Conservation (phyloP, 2,113 vertebrate species). For the Upupa epops region DNA sequence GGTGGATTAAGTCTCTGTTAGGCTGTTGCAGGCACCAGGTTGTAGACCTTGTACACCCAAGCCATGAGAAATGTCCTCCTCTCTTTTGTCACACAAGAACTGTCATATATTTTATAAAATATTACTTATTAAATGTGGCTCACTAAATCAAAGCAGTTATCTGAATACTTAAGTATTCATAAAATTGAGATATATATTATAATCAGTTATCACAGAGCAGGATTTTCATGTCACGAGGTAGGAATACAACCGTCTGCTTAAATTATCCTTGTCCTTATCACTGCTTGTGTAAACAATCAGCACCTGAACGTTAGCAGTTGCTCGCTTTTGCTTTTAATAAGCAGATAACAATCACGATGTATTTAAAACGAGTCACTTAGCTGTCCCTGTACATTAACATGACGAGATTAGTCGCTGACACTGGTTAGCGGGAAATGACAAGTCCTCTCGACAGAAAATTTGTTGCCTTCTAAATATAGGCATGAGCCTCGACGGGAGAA, state of each 20-base stretch:
- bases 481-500: slow-evolving; percentile 8
- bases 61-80: not conserved
- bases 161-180: not conserved
- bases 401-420: not conserved
- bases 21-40: too few species aligned
- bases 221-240: not conserved
- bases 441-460: not conserved
- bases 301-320: slow-evolving; percentile 1
- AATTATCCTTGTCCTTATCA: slow-evolving; percentile 12
- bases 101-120: not conserved
- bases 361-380: slow-evolving; percentile 43
- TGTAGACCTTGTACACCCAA: too few species aligned
- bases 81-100: not conserved
- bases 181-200: not conserved
- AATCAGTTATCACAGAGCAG: not conserved
- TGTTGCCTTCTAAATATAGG: not conserved
- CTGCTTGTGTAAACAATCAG: slow-evolving; percentile 1
- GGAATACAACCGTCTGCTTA: not conserved
- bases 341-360: not conserved
- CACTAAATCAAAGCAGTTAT: not conserved
- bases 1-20: not conserved
- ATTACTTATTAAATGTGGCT: not conserved
- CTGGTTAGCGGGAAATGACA: slow-evolving; percentile 35
- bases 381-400: not conserved
- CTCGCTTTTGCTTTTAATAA: slow-evolving; percentile 38